phyloP scores from a whole-genome alignment of 2,113 vertebrate species.

The Ranitomeya imitator region DNA sequence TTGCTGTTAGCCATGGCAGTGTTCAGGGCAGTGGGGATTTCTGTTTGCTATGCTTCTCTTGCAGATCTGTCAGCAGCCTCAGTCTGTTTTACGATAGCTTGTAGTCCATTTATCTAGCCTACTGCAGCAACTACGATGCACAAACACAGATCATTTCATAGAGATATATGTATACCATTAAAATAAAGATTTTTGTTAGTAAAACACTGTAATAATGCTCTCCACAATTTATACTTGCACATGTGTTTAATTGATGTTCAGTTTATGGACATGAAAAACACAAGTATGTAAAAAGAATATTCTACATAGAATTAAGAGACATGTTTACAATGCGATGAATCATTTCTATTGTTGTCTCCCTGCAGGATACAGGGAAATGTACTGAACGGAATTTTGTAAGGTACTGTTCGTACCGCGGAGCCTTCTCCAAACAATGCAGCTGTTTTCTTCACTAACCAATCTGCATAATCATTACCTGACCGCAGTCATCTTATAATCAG shows the following conservation, averaged over 20 bases:
- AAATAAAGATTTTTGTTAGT: neutral
- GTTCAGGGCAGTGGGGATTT: neutral
- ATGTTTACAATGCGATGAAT: slow-evolving; percentile 19
- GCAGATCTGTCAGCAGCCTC: neutral
- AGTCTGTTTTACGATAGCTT: neutral
- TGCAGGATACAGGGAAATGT: neutral
- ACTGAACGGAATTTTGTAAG: slow-evolving; percentile 3
- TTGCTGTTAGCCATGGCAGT: neutral
- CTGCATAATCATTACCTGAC: slow-evolving; percentile 47
- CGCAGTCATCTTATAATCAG: slow-evolving; percentile 12
- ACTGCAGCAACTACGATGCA: neutral
- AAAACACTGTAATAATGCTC: neutral
- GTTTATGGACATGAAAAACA: neutral
- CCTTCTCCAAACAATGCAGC: slow-evolving; percentile 11
- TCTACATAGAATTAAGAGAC: slow-evolving; percentile 10
- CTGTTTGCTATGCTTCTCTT: neutral
- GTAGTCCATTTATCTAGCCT: neutral
- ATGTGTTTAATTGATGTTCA: neutral
- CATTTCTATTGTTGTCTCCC: slow-evolving; percentile 18
- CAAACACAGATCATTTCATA: neutral
- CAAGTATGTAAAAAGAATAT: neutral
- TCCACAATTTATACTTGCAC: neutral
- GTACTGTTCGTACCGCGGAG: neutral
- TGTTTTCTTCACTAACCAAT: slow-evolving; percentile 28
- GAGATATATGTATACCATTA: neutral